Evolutionary conservation across 2,113 vertebrate species (phyloP), one percentile per base, ranked within the genome.

Genomic region (Poeciliopsis turrubarensis): DNA sequence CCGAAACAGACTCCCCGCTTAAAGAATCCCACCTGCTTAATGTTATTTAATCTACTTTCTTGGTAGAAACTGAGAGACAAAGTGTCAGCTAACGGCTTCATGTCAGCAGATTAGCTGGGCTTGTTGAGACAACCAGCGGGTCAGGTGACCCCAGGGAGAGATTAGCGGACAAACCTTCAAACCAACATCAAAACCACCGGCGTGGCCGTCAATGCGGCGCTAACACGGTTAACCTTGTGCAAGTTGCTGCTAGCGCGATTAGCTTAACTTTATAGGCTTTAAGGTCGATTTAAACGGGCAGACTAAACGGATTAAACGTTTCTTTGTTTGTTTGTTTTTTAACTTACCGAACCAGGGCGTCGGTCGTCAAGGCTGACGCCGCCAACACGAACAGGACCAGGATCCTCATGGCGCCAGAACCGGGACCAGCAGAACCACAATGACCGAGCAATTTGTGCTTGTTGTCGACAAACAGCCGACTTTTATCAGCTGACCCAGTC

Each of bases 341-440:
- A 30, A 34, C 90, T 94, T 84, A 95, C 94, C 94, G 81, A 7
- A 94, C 70, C 10, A 95, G 47, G 0, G 92, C 93, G 32, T 94
- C 81, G 65, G 62, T 63, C 14, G 77, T 83, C 67, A 93, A 81
- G 0, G 80, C 78, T 6, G 91, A 67, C 3, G 75, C 87, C 34
- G 88, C 84, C 14, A 92, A 47, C 2, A 92, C 62, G 2, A 77
- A n/a, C 76, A 94, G 12, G 13, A 68, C 30, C 0, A 82, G 25
- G 10, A 68, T 10, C 87, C 69, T 92, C 94, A 95, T 95, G 3
- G 29, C 83, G 65, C 0, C 44, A 3, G 12, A 26, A 3, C 3
- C 66, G 5, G 51, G 51, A 57, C 51, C 51, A 57, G 51, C 0
- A 1, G 3, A 60, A 2, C 75, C 25, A 34, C 81, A 60, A 83